Percentiles rank a stretch among this genome's conserved stretches.
These are phyloP conservation scores for Lepeophtheirus salmonis DNA, from an alignment of 1,140 invertebrate species.

Conservation along the genomic window DNA sequence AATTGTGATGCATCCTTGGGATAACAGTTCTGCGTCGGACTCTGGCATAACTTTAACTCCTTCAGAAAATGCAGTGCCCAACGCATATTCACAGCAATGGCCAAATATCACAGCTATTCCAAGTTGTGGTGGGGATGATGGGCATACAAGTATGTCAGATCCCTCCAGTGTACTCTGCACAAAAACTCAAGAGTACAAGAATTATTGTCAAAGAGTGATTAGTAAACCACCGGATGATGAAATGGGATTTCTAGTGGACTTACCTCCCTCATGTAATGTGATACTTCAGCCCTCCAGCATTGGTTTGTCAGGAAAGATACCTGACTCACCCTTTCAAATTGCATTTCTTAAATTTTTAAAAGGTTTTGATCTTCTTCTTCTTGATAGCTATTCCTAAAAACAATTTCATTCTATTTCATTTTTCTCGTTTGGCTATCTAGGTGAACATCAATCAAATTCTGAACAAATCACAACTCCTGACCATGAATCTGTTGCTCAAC, in stretches of 20 bases:
- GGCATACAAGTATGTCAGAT: no score
- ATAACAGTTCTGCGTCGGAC: neutral
- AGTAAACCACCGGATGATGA: constrained; percentile 13
- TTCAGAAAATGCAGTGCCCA: constrained; percentile 4
- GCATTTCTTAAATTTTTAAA: neutral
- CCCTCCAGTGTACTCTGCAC: neutral
- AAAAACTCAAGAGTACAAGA: neutral
- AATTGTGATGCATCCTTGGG: constrained; percentile 16
- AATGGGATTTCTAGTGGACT: constrained; percentile 13
- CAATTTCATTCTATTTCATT: neutral
- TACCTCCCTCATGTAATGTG: constrained; percentile 8
- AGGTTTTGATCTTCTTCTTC: neutral
- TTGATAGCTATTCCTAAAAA: neutral
- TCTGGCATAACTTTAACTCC: constrained; percentile 6
- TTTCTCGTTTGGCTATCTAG: no score
- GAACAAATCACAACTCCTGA: no score
- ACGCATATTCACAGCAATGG: constrained; percentile 1
- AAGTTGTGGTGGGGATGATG: neutral
- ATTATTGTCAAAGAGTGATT: neutral
- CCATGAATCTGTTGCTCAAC: no score
- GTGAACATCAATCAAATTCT: no score
- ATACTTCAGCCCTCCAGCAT: constrained; percentile 11
- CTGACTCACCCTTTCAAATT: neutral
- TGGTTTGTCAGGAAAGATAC: constrained; percentile 1
- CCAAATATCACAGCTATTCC: neutral